phyloP scores from a whole-genome alignment of 2,113 vertebrate genomes.

The Ursus arctos region DNA sequence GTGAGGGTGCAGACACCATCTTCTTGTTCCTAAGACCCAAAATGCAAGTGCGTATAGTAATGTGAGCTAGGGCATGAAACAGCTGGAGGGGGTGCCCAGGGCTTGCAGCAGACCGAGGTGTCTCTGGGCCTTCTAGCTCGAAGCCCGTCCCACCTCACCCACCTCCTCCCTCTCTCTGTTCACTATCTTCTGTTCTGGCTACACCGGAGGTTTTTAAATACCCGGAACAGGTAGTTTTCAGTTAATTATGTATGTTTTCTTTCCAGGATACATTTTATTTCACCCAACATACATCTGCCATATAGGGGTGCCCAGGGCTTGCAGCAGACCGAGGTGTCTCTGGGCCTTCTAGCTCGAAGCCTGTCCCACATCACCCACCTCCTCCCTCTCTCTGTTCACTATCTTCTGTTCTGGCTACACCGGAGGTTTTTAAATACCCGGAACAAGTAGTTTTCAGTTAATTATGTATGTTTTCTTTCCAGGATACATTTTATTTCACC shows the following conservation, averaged over 20 bases:
- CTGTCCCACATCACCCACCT: background rate
- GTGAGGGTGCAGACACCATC: background rate
- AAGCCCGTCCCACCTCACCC: background rate
- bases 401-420: background rate
- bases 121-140: background rate
- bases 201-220: background rate
- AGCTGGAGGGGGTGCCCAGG: background rate
- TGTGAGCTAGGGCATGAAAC: background rate
- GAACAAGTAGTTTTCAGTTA: background rate
- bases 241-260: background rate
- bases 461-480: background rate
- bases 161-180: background rate
- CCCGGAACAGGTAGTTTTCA: background rate
- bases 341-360: background rate
- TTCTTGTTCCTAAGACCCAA: background rate
- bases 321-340: too few species aligned
- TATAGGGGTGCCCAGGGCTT: background rate
- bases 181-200: background rate
- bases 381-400: background rate
- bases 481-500: background rate
- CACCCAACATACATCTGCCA: background rate
- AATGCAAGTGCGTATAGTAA: background rate
- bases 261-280: background rate
- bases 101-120: too few species aligned
- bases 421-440: background rate